These are phyloP conservation scores for Chaetogeoica ovagalla DNA, from an alignment of 2,888 invertebrate genomes.

Conservation along the genomic window DNA sequence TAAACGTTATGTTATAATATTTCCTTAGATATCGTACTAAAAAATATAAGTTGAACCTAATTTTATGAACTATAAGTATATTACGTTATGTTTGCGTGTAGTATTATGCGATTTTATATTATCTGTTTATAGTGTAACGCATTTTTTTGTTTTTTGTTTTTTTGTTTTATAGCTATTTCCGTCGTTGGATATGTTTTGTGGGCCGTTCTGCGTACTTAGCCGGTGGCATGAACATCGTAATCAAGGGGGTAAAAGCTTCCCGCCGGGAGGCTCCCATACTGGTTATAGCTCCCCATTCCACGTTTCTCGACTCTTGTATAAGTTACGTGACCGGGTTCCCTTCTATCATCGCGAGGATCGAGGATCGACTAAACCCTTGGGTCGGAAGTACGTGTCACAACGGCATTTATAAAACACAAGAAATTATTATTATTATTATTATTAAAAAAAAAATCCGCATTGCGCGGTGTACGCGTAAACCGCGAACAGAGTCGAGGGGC, in stretches of 20 bases:
- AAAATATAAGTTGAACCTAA: neutral
- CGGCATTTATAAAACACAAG: neutral
- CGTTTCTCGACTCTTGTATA: slow-evolving; percentile 84
- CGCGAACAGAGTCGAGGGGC: too few species aligned
- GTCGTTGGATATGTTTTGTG: slow-evolving; percentile 71
- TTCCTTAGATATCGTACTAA: too few species aligned
- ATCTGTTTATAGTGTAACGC: neutral
- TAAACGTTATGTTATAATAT: too few species aligned
- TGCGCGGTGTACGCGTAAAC: neutral
- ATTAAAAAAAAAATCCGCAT: too few species aligned
- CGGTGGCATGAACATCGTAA: slow-evolving; percentile 76
- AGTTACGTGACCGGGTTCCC: slow-evolving; percentile 81
- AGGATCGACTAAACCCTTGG: slow-evolving; percentile 77
- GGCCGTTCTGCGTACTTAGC: slow-evolving; percentile 75
- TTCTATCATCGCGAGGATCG: slow-evolving; percentile 80
- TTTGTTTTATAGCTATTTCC: slow-evolving; percentile 56
- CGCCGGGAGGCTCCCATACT: slow-evolving; percentile 81
- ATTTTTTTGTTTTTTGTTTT: slow-evolving; percentile 7
- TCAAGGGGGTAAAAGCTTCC: slow-evolving; percentile 76
- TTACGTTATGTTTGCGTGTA: neutral
- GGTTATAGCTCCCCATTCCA: slow-evolving; percentile 85
- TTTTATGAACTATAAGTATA: neutral
- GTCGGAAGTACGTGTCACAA: slow-evolving; percentile 80
- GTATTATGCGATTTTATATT: too few species aligned
- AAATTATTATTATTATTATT: neutral